Conservation (phyloP, 2,797 vertebrate species). For the Heterohyrax brucei region DNA sequence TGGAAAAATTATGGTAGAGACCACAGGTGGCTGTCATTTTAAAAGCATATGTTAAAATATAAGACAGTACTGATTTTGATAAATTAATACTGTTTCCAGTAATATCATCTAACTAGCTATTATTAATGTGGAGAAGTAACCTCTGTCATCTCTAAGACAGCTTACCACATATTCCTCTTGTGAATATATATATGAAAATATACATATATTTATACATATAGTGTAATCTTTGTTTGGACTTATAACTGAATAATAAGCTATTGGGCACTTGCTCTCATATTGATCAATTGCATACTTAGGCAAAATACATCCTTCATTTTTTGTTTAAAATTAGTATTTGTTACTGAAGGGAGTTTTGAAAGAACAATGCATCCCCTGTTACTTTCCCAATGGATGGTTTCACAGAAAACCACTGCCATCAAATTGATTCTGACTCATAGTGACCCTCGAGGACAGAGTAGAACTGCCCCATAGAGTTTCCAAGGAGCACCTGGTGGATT, state of each 20-base stretch:
- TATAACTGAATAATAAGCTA: constrained; percentile 46
- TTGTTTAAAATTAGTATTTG: not conserved
- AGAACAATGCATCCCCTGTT: not conserved
- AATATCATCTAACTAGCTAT: constrained; percentile 70
- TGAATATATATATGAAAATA: not conserved
- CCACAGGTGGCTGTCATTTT: constrained; percentile 79
- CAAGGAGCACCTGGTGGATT: too few species aligned
- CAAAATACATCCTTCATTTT: constrained; percentile 10
- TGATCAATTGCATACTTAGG: not conserved
- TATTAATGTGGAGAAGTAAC: constrained; percentile 59
- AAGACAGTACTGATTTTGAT: constrained; percentile 76
- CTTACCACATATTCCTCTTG: not conserved
- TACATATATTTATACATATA: not conserved
- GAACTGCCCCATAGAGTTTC: too few species aligned
- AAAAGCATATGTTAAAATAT: constrained; percentile 72
- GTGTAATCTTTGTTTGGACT: constrained; percentile 45
- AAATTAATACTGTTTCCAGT: constrained; percentile 72
- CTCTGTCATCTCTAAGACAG: constrained; percentile 25
- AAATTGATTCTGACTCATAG: too few species aligned
- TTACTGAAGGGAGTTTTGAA: not conserved
- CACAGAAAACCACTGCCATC: not conserved
- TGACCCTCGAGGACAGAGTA: too few species aligned
- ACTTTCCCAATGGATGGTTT: not conserved
- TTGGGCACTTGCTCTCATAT: constrained; percentile 33
- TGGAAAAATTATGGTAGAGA: constrained; percentile 77